Percentiles rank a stretch among this genome's conserved stretches.
Evolutionary conservation across 2,797 vertebrate genomes (phyloP).

Genomic region (Xenopus petersii): DNA sequence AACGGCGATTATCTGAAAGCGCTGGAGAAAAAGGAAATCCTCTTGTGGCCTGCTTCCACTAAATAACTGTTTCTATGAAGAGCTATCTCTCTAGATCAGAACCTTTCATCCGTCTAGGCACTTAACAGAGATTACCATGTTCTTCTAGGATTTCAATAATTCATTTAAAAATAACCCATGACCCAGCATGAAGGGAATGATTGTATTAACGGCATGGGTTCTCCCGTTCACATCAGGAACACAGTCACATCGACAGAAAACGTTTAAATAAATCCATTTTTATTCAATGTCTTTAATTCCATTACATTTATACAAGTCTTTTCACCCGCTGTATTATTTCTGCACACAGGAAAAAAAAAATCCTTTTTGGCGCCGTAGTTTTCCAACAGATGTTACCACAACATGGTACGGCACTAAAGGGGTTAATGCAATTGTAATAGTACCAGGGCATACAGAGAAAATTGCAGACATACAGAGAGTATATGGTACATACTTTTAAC

Average conservation of each 20-base stretch:
- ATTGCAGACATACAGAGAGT: neutral
- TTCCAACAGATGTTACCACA: neutral
- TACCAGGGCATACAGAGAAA: constrained; percentile 14
- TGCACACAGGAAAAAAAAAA: constrained; percentile 20
- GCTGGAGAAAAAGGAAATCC: too few relatives aligned
- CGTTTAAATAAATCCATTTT: constrained; percentile 29
- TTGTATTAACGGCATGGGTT: neutral
- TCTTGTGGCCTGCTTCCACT: too few relatives aligned
- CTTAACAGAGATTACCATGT: constrained; percentile 11
- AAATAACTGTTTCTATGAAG: too few relatives aligned
- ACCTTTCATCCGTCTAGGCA: too few relatives aligned
- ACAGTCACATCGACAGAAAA: neutral
- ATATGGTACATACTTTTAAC: neutral
- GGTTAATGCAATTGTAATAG: constrained; percentile 18
- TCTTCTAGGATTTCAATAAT: constrained; percentile 49
- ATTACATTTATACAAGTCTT: constrained; percentile 22
- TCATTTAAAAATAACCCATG: constrained; percentile 42
- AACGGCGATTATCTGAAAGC: too few relatives aligned
- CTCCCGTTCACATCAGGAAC: too few relatives aligned
- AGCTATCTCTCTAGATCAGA: too few relatives aligned
- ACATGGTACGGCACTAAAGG: neutral
- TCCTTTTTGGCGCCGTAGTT: neutral
- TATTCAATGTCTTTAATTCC: constrained; percentile 6
- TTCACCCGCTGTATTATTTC: constrained; percentile 14
- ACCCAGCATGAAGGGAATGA: constrained; percentile 50